Percentiles rank a stretch among this genome's conserved stretches.
phyloP scores from a whole-genome alignment of 2,888 invertebrate genomes.

The Allophyes oxyacanthae region DNA sequence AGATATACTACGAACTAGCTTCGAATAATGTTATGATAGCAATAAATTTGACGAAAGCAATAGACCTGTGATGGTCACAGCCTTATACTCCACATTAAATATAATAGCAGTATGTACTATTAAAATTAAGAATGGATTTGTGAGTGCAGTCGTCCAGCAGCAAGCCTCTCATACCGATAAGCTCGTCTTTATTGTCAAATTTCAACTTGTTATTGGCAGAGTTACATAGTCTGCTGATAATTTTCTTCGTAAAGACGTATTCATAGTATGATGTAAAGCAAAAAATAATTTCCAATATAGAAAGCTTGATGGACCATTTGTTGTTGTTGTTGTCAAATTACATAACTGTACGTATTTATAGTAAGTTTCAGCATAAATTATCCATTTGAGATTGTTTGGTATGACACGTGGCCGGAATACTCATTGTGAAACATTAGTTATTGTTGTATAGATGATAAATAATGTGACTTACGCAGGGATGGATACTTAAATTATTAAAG shows the following conservation, averaged over 20 bases:
- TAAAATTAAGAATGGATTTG: constrained; percentile 43
- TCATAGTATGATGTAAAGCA: constrained; percentile 65
- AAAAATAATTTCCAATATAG: constrained; percentile 77
- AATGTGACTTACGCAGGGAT: constrained; percentile 90
- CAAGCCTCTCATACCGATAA: constrained; percentile 48
- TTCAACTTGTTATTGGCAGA: constrained; percentile 65
- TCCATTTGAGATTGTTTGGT: constrained; percentile 78
- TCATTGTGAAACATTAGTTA: constrained; percentile 87
- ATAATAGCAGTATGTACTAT: constrained; percentile 45
- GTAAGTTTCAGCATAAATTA: constrained; percentile 89
- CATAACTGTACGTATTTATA: constrained; percentile 71
- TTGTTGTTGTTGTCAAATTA: constrained; percentile 76
- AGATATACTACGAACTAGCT: constrained; percentile 38
- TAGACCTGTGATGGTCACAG: constrained; percentile 54
- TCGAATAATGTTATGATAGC: constrained; percentile 45
- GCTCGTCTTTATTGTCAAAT: constrained; percentile 54
- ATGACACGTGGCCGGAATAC: constrained; percentile 82
- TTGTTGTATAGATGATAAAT: constrained; percentile 89
- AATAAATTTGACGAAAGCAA: constrained; percentile 54
- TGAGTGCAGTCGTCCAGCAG: constrained; percentile 35
- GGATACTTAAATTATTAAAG: constrained; percentile 90
- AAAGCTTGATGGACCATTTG: constrained; percentile 85
- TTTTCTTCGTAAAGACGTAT: constrained; percentile 62
- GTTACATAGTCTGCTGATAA: constrained; percentile 58
- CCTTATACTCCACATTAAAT: constrained; percentile 51